phyloP scores from a whole-genome alignment of 37 sponge, comb jelly and placozoan species.

The Haliclona indistincta region DNA sequence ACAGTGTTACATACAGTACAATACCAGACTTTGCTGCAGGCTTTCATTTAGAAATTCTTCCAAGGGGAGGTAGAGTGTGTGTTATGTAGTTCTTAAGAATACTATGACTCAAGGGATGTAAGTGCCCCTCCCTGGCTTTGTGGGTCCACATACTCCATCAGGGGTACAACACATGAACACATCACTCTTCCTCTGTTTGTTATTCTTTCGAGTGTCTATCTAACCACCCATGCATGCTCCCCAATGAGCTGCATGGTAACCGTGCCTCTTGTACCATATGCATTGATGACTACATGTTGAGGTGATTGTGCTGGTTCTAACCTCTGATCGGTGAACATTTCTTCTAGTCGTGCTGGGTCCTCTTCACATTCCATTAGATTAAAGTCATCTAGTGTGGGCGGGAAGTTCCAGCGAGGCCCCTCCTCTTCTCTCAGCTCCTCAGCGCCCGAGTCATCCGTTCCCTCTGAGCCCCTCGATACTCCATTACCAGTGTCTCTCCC shows the following conservation, averaged over 20 bases:
- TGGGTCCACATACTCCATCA: no score
- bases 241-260: no score
- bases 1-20: no score
- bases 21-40: no score
- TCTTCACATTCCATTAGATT: conserved; percentile 67
- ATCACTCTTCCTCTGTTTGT: neutral
- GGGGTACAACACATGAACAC: neutral
- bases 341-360: conserved; percentile 63
- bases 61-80: no score
- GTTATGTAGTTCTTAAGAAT: no score
- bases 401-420: conserved; percentile 40
- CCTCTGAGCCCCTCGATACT: neutral
- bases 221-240: neutral
- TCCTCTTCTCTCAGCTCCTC: conserved; percentile 5
- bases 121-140: no score
- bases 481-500: neutral
- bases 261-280: no score
- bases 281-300: no score
- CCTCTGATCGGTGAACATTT: conserved; percentile 54
- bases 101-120: no score
- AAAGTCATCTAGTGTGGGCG: conserved; percentile 72
- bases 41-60: no score
- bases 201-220: neutral
- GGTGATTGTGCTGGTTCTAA: no score
- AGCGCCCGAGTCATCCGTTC: neutral